These are phyloP conservation scores for Incurvaria masculella DNA, from an alignment of 2,888 invertebrate genomes.

Conservation along the genomic window DNA sequence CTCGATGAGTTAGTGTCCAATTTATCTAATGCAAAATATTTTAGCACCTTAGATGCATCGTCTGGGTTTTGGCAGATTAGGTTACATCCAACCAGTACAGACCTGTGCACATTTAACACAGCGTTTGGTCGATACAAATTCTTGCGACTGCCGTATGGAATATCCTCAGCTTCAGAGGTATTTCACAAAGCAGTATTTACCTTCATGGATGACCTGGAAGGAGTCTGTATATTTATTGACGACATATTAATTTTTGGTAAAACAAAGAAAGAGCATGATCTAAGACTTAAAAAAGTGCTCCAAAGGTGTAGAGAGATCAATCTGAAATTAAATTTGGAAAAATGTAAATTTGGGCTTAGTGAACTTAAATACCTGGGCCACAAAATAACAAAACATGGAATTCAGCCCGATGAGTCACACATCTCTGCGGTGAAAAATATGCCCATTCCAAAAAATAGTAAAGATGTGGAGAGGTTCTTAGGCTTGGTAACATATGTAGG, in stretches of 20 bases:
- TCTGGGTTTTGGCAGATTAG: conserved; percentile 5
- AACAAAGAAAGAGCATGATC: conserved; percentile 6
- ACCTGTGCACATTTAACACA: conserved; percentile 19
- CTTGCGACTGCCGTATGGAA: conserved; percentile 17
- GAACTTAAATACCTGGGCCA: conserved; percentile 10
- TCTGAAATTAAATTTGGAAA: conserved; percentile 9
- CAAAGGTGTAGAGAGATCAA: neutral
- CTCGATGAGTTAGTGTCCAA: conserved; percentile 10
- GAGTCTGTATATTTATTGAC: conserved; percentile 15
- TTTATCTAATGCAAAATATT: conserved; percentile 10
- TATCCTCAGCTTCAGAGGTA: conserved; percentile 17
- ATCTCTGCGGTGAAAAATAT: conserved; percentile 9
- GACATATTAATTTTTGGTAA: conserved; percentile 12
- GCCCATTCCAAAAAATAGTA: conserved; percentile 9
- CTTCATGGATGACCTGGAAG: conserved; percentile 15
- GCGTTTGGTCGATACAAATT: conserved; percentile 17
- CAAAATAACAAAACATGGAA: no score
- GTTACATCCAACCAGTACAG: conserved; percentile 10
- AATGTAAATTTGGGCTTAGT: conserved; percentile 7
- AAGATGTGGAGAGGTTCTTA: no score
- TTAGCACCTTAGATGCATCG: conserved; percentile 7
- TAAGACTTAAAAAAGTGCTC: no score
- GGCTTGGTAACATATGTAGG: conserved; percentile 14
- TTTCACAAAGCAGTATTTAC: conserved; percentile 16
- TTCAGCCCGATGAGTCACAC: conserved; percentile 11